Conservation (phyloP, 2,888 invertebrate genomes). For the Acleris holmiana region DNA sequence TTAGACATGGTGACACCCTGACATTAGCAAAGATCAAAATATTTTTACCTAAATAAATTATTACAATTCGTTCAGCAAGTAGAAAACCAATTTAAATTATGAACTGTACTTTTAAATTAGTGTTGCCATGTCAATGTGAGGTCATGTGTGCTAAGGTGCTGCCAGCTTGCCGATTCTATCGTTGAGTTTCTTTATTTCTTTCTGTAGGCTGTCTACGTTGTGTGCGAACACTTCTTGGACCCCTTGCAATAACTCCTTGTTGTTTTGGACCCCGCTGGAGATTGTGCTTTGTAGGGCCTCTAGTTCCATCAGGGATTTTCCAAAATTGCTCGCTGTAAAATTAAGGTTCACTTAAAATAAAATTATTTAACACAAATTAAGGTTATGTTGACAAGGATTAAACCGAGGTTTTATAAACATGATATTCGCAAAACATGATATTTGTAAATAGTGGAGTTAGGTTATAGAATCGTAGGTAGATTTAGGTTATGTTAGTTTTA, state of each 20-base stretch:
- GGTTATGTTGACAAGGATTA: too few species aligned
- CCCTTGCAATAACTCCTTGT: constrained; percentile 90
- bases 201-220: constrained; percentile 91
- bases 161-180: constrained; percentile 87
- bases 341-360: too few species aligned
- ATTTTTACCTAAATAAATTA: neutral
- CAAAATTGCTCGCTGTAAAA: constrained; percentile 91
- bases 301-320: constrained; percentile 92
- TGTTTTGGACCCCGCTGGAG: constrained; percentile 88
- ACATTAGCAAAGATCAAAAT: neutral
- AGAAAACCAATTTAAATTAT: neutral
- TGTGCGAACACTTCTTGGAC: constrained; percentile 92
- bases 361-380: neutral
- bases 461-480: too few species aligned
- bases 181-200: constrained; percentile 90
- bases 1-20: constrained; percentile 20
- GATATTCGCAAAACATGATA: too few species aligned
- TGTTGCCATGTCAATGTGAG: constrained; percentile 18
- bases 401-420: too few species aligned
- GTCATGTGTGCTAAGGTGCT: constrained; percentile 54
- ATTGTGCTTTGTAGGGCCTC: constrained; percentile 91
- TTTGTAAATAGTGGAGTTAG: too few species aligned
- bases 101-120: constrained; percentile 5
- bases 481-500: too few species aligned
- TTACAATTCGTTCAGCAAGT: neutral